Evolutionary conservation across 1,140 invertebrate species (phyloP).

Genomic region (Subanguina moxae): DNA sequence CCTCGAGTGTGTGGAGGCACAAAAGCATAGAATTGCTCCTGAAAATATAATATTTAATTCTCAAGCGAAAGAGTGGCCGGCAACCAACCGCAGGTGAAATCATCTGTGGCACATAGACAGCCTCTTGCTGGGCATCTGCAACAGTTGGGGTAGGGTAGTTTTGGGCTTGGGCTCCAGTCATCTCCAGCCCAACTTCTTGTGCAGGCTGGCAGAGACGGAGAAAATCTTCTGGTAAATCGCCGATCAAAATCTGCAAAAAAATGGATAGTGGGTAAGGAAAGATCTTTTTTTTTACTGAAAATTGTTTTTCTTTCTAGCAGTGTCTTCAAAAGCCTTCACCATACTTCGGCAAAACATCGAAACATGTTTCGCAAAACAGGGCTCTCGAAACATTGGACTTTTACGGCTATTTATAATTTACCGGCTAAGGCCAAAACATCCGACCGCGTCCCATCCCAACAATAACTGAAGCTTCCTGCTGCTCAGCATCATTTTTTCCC

Average conservation of each 20-base stretch:
- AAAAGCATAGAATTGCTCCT: slow-evolving; percentile 59
- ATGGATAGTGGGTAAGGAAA: too few species aligned
- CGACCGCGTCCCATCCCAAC: too few species aligned
- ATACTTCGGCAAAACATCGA: too few species aligned
- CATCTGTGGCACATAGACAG: slow-evolving; percentile 2
- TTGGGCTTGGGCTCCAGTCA: background rate
- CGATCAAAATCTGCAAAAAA: slow-evolving; percentile 30
- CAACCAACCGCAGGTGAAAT: slow-evolving; percentile 2
- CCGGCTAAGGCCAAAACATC: too few species aligned
- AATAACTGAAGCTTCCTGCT: too few species aligned
- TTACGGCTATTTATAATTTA: too few species aligned
- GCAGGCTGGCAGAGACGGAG: slow-evolving; percentile 12
- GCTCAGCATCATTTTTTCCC: too few species aligned
- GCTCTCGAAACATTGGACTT: too few species aligned
- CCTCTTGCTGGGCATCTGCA: background rate
- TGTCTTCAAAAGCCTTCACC: too few species aligned
- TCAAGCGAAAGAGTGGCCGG: background rate
- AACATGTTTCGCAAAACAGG: too few species aligned
- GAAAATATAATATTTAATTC: background rate
- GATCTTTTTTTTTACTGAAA: too few species aligned
- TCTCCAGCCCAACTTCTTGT: background rate
- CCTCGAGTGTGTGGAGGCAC: slow-evolving; percentile 69
- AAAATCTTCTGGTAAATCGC: slow-evolving; percentile 27
- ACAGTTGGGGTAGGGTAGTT: background rate
- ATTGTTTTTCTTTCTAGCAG: too few species aligned